Conservation (phyloP, 2,888 invertebrate genomes). For the Agrotis segetum region DNA sequence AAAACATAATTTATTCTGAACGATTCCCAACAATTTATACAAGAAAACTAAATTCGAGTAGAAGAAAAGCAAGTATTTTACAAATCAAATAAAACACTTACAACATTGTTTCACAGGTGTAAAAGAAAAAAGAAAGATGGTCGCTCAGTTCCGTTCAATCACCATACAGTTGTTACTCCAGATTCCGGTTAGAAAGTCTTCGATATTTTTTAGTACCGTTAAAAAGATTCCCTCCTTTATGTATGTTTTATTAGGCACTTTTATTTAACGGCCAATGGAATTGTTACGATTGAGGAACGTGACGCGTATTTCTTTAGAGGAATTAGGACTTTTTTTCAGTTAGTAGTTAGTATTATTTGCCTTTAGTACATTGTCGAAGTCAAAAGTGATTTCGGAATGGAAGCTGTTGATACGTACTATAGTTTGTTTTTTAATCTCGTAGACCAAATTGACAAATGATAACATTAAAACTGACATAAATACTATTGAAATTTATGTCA, state of each 20-base stretch:
- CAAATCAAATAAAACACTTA: not conserved
- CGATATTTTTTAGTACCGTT: constrained; percentile 56
- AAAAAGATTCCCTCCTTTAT: constrained; percentile 58
- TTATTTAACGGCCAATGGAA: constrained; percentile 52
- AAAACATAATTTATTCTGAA: no score
- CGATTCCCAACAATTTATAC: no score
- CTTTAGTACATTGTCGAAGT: no score
- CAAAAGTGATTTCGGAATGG: no score
- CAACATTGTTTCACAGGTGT: constrained; percentile 5
- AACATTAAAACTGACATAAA: no score
- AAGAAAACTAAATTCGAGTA: no score
- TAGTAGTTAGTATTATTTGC: not conserved
- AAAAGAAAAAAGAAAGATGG: constrained; percentile 27
- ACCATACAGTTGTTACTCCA: constrained; percentile 13
- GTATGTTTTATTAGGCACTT: constrained; percentile 60
- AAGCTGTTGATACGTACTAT: no score
- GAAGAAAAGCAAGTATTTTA: no score
- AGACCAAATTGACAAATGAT: no score
- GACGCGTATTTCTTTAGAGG: constrained; percentile 23
- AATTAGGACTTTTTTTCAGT: constrained; percentile 1
- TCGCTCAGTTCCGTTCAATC: constrained; percentile 1
- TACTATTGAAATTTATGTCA: no score
- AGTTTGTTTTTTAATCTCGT: no score
- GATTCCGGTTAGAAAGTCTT: constrained; percentile 34
- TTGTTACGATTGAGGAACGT: constrained; percentile 56